Percentiles rank a stretch among this genome's conserved stretches.
These are phyloP conservation scores for Julus scanicus DNA, from an alignment of 2,888 invertebrate genomes.

Conservation along the genomic window DNA sequence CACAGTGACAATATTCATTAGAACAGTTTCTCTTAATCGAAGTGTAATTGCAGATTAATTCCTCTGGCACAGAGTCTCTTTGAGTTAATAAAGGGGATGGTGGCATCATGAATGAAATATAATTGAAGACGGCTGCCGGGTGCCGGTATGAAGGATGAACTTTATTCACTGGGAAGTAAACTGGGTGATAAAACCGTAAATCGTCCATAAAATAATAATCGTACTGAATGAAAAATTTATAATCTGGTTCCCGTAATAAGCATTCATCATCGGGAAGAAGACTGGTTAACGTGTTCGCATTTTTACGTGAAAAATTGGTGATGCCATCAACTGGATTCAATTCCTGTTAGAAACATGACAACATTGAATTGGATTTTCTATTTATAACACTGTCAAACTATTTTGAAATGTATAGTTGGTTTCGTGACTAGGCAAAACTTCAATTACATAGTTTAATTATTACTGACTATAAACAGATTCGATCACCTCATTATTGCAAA, in stretches of 20 bases:
- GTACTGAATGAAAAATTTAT: slow-evolving; percentile 84
- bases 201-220: slow-evolving; percentile 89
- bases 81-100: slow-evolving; percentile 78
- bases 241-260: slow-evolving; percentile 75
- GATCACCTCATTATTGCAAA: too few species aligned
- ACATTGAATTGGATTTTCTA: too few species aligned
- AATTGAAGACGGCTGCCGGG: slow-evolving; percentile 87
- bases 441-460: too few species aligned
- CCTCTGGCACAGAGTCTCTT: slow-evolving; percentile 72
- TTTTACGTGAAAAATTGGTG: slow-evolving; percentile 66
- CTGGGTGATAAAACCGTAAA: slow-evolving; percentile 78
- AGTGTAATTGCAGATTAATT: slow-evolving; percentile 80
- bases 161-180: slow-evolving; percentile 68
- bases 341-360: slow-evolving; percentile 70
- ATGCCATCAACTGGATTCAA: slow-evolving; percentile 83
- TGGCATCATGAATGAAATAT: slow-evolving; percentile 81
- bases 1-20: slow-evolving; percentile 81
- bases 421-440: too few species aligned
- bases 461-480: too few species aligned
- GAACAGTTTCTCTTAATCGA: slow-evolving; percentile 76
- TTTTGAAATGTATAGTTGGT: too few species aligned
- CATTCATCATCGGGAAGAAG: slow-evolving; percentile 62
- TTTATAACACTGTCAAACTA: too few species aligned
- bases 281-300: slow-evolving; percentile 55
- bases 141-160: slow-evolving; percentile 73